Evolutionary conservation across 2,888 invertebrate species (phyloP).

Genomic region (Cephus pygmeus): DNA sequence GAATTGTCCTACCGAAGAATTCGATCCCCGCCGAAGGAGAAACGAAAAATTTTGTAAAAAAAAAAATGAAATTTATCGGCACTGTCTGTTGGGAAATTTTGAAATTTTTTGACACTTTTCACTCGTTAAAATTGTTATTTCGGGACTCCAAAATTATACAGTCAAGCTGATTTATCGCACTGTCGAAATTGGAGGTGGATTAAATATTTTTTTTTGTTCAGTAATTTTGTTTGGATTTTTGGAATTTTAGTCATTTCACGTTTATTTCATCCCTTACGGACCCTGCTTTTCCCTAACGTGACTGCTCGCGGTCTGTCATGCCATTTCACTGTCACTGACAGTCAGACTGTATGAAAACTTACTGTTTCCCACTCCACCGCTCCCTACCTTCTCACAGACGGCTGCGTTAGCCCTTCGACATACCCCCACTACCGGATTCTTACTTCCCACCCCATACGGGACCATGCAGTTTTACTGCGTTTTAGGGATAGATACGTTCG

Average conservation of each 20-base stretch:
- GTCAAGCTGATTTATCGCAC: neutral
- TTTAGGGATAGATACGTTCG: neutral
- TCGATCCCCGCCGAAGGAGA: neutral
- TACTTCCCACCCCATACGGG: neutral
- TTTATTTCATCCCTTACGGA: neutral
- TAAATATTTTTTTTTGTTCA: neutral
- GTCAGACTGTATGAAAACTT: neutral
- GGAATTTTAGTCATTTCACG: neutral
- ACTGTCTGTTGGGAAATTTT: neutral
- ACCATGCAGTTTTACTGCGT: neutral
- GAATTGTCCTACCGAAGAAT: neutral
- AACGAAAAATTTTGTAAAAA: neutral
- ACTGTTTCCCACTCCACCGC: neutral
- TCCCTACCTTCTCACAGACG: neutral
- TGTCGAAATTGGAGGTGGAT: neutral
- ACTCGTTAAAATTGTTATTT: neutral
- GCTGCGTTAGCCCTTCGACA: neutral
- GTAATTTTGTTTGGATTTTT: neutral
- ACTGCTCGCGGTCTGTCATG: slow-evolving; percentile 6
- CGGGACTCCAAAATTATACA: neutral
- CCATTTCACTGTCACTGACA: neutral
- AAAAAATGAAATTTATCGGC: neutral
- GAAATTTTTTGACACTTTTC: neutral
- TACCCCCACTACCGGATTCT: neutral
- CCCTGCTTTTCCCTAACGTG: neutral